Evolutionary conservation across 2,888 invertebrate genomes (phyloP).

Genomic region (Geotrupes spiniger): DNA sequence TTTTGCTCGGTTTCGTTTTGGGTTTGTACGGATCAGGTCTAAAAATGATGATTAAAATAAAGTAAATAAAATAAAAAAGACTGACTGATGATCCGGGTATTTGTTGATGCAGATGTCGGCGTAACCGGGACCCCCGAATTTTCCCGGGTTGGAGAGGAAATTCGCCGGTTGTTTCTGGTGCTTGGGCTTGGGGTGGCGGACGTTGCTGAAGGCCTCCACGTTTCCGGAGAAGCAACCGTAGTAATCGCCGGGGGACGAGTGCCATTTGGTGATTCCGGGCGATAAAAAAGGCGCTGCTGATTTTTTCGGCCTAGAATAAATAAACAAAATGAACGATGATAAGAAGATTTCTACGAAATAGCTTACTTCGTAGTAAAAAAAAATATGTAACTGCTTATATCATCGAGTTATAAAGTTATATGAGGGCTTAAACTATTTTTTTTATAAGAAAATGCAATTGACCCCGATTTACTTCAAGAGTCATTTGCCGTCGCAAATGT

Average conservation of each 20-base stretch:
- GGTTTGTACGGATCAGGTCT: slow-evolving; percentile 37
- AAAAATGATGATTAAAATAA: not conserved
- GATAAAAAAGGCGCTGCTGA: slow-evolving; percentile 35
- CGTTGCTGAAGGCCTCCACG: slow-evolving; percentile 40
- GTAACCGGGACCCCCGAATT: slow-evolving; percentile 56
- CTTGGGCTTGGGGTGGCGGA: slow-evolving; percentile 19
- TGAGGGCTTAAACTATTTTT: no score
- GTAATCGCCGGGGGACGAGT: slow-evolving; percentile 55
- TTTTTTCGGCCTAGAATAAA: not conserved
- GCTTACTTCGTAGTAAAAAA: no score
- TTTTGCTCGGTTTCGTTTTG: slow-evolving; percentile 36
- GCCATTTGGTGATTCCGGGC: slow-evolving; percentile 46
- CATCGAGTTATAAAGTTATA: no score
- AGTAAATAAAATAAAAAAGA: no score
- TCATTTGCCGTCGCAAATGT: no score
- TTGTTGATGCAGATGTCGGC: slow-evolving; percentile 51
- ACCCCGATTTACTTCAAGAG: no score
- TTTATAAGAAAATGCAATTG: no score
- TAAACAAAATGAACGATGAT: no score
- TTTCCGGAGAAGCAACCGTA: slow-evolving; percentile 52
- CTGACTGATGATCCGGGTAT: slow-evolving; percentile 46
- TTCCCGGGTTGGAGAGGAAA: slow-evolving; percentile 45
- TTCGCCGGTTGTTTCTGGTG: slow-evolving; percentile 32
- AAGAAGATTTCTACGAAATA: no score
- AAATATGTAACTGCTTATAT: no score